Conservation (phyloP, 2,797 vertebrate genomes). For the Sebastes minor region DNA sequence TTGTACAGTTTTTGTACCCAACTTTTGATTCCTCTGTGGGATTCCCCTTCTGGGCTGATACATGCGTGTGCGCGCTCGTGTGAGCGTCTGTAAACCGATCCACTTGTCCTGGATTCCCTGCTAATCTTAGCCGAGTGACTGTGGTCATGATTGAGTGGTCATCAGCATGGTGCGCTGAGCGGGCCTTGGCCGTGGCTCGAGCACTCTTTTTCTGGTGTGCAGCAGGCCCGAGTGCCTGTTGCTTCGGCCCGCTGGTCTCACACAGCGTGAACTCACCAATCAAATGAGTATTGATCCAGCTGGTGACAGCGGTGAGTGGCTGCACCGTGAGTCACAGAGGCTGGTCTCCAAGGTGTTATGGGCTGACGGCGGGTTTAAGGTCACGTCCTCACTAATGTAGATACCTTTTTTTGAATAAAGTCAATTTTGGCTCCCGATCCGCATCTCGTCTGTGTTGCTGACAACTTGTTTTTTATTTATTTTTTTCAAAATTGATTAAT, state of each 20-base stretch:
- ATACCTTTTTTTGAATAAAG: neutral
- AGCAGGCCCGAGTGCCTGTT: slow-evolving; percentile 12
- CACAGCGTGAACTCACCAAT: neutral
- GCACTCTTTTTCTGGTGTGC: neutral
- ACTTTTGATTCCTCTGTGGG: slow-evolving; percentile 14
- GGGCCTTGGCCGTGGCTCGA: neutral
- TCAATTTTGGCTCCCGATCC: neutral
- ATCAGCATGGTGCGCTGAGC: slow-evolving; percentile 25
- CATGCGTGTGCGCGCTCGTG: slow-evolving; percentile 6
- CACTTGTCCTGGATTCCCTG: slow-evolving; percentile 78
- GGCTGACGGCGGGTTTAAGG: slow-evolving; percentile 8
- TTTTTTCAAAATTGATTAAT: neutral
- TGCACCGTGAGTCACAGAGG: slow-evolving; percentile 7
- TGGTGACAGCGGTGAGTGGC: neutral
- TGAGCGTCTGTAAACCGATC: slow-evolving; percentile 66
- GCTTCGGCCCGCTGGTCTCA: slow-evolving; percentile 10
- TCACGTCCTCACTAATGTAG: neutral
- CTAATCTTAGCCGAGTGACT: slow-evolving; percentile 77
- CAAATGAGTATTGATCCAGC: slow-evolving; percentile 44
- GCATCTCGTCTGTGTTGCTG: neutral
- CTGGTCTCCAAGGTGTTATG: neutral
- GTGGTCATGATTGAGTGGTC: slow-evolving; percentile 38
- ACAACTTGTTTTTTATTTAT: neutral
- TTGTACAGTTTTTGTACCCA: neutral
- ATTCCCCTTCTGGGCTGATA: slow-evolving; percentile 2